These are phyloP conservation scores for Oryzias sinensis DNA, from an alignment of 2,797 vertebrate species.

Conservation along the genomic window DNA sequence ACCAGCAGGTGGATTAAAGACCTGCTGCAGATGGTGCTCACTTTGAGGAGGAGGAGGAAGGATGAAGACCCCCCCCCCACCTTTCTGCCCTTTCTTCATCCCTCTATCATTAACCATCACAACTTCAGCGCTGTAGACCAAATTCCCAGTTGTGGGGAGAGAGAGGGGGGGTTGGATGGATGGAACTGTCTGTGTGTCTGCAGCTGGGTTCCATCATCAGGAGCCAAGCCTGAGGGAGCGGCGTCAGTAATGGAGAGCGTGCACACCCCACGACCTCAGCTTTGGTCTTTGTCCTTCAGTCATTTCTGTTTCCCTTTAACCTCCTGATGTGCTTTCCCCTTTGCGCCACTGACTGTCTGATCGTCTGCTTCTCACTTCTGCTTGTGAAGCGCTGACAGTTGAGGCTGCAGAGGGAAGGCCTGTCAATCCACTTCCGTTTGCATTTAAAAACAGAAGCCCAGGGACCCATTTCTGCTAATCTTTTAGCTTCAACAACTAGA, in stretches of 20 bases:
- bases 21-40: slow-evolving; percentile 67
- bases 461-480: too few species aligned
- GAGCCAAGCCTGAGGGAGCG: slow-evolving; percentile 49
- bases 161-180: slow-evolving; percentile 11
- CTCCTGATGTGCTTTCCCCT: slow-evolving; percentile 27
- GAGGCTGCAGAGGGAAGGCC: slow-evolving; percentile 3
- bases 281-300: slow-evolving; percentile 48
- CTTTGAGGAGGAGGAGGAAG: slow-evolving; percentile 53
- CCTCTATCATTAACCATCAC: slow-evolving; percentile 39
- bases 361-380: slow-evolving; percentile 47
- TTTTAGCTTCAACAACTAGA: too few species aligned
- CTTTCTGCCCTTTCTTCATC: slow-evolving; percentile 15
- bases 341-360: slow-evolving; percentile 37
- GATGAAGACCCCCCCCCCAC: slow-evolving; percentile 43
- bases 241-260: slow-evolving; percentile 53
- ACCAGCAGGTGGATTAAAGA: slow-evolving; percentile 54
- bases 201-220: slow-evolving; percentile 59
- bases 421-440: neutral
- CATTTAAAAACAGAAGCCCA: too few species aligned
- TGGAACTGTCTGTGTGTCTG: slow-evolving; percentile 17
- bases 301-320: slow-evolving; percentile 50
- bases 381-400: slow-evolving; percentile 33
- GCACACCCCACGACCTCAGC: slow-evolving; percentile 46
- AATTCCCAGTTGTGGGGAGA: slow-evolving; percentile 52
- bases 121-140: slow-evolving; percentile 32